These are phyloP conservation scores for Unio delphinus DNA, from an alignment of 2,888 invertebrate species.

Conservation along the genomic window DNA sequence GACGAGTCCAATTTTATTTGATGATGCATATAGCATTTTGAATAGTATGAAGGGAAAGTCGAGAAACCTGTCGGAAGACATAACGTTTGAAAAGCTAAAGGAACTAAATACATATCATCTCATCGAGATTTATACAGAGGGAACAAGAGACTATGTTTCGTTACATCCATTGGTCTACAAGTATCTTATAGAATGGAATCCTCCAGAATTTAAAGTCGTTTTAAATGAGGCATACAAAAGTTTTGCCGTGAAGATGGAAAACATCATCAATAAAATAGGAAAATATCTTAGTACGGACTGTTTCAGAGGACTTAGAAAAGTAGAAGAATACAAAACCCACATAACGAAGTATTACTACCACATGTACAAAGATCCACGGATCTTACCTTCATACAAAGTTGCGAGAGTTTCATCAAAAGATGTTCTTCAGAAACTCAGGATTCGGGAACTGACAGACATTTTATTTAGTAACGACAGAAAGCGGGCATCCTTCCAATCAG, in stretches of 20 bases:
- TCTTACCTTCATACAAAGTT: conserved; percentile 12
- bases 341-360: conserved; percentile 23
- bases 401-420: conserved; percentile 5
- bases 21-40: conserved; percentile 7
- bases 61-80: background rate
- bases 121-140: background rate
- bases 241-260: conserved; percentile 24
- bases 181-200: conserved; percentile 22
- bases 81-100: conserved; percentile 11
- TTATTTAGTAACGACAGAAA: conserved; percentile 24
- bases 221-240: conserved; percentile 10
- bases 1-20: conserved; percentile 11
- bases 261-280: conserved; percentile 12
- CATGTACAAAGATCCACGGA: conserved; percentile 9
- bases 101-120: conserved; percentile 6
- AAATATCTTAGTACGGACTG: conserved; percentile 14
- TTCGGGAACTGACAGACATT: conserved; percentile 29
- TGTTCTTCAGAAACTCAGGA: conserved; percentile 21
- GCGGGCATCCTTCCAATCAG: background rate
- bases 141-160: conserved; percentile 8
- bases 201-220: background rate
- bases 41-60: background rate
- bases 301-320: conserved; percentile 14
- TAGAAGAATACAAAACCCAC: conserved; percentile 21
- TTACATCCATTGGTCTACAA: conserved; percentile 30